Conservation (phyloP, 2,797 vertebrate genomes). For the Diplodus puntazzo region DNA sequence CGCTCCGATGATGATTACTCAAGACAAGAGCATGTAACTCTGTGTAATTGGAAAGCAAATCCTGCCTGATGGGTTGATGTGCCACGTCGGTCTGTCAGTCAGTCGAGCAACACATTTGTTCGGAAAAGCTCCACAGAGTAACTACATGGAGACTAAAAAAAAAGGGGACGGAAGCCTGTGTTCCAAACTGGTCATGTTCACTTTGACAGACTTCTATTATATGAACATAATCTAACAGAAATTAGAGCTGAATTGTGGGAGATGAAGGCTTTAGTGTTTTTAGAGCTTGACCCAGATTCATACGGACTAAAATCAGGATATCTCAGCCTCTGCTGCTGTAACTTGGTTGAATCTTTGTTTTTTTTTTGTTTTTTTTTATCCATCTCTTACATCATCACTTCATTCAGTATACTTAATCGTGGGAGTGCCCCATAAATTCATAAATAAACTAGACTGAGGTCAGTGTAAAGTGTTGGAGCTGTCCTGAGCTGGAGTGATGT, state of each 20-base stretch:
- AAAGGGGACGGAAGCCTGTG: not conserved
- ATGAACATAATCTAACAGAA: not conserved
- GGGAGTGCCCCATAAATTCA: not conserved
- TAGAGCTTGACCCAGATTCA: not conserved
- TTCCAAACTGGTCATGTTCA: not conserved
- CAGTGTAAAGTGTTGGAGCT: conserved; percentile 1
- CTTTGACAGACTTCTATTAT: not conserved
- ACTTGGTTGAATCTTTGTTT: no score
- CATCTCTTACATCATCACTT: no score
- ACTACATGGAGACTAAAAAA: not conserved
- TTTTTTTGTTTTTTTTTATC: not conserved
- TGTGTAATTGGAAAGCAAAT: no score
- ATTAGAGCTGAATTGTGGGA: conserved; percentile 10
- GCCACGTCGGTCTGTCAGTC: no score
- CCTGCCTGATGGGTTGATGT: no score
- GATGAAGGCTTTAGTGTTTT: not conserved
- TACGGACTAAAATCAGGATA: no score
- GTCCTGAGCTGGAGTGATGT: not conserved
- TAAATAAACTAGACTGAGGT: not conserved
- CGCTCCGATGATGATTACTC: no score
- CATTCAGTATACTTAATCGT: not conserved
- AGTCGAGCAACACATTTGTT: no score
- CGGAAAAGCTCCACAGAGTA: no score
- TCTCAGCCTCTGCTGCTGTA: not conserved
- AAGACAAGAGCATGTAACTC: no score